Percentiles rank a stretch among this genome's conserved stretches.
Conservation (phyloP, 2,113 vertebrate species). For the Paramormyrops kingsleyae region DNA sequence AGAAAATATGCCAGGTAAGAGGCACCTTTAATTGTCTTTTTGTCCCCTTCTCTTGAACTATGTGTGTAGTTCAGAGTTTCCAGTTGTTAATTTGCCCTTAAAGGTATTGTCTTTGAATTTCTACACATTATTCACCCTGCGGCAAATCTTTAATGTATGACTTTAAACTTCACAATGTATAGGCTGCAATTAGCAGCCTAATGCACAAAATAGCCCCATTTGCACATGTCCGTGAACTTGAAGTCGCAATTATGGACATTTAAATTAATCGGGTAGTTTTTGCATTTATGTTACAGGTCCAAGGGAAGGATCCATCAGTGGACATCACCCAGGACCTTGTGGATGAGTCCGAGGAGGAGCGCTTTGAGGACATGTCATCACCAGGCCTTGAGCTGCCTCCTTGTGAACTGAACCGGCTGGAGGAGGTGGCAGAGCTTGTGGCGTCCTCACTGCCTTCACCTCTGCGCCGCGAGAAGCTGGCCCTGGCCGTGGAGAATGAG, state of each 20-base stretch:
- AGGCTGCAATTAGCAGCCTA: not conserved
- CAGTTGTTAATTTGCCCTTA: not conserved
- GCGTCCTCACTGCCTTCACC: slow-evolving; percentile 92
- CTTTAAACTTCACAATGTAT: not conserved
- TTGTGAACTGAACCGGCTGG: slow-evolving; percentile 88
- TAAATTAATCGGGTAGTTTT: not conserved
- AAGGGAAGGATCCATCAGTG: slow-evolving; percentile 97
- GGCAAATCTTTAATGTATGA: not conserved
- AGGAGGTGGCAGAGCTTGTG: slow-evolving; percentile 94
- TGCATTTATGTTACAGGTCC: slow-evolving; percentile 68
- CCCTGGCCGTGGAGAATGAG: slow-evolving; percentile 95
- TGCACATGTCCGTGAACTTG: not conserved
- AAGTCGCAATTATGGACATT: not conserved
- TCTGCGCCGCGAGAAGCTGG: slow-evolving; percentile 92
- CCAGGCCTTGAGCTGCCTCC: slow-evolving; percentile 91
- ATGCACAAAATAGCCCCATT: not conserved
- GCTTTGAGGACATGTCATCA: slow-evolving; percentile 98
- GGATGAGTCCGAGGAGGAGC: slow-evolving; percentile 96
- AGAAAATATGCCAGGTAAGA: slow-evolving; percentile 99
- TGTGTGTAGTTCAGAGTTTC: not conserved
- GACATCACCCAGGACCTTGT: slow-evolving; percentile 98
- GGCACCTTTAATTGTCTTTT: not conserved
- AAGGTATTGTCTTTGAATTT: not conserved
- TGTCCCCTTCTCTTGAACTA: not conserved
- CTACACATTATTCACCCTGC: not conserved